Base-by-base conservation (phyloP, 2,113 vertebrate species). In the Psilopogon haemacephalus region DNA sequence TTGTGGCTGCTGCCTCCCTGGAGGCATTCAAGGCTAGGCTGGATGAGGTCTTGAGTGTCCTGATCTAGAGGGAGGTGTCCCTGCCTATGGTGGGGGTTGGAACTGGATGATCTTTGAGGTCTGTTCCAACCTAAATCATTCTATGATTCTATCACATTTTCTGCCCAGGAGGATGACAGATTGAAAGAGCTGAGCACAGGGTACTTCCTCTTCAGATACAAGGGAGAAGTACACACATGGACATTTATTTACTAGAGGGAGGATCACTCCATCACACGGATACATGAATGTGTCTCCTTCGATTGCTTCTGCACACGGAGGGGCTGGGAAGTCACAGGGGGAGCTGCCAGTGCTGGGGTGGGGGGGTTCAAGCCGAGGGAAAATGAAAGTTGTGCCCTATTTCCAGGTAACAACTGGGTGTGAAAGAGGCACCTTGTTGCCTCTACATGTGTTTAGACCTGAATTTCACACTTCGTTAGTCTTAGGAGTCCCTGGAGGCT, bases 141-240 rank as follows among this genome's bases (percentile, higher is more conserved):
- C n/a, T n/a, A n/a, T n/a, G n/a, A n/a, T n/a, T n/a, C n/a, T 76
- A 70, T 63, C 65, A 52, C 54, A 42, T 90, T 94, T 90, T 85
- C 70, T 88, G 86, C 83, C 50, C 76, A 89, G 82, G 93, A 91
- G 35, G 69, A 92, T 92, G 94, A 95, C 87, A 95, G 94, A 92
- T 93, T 59, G 79, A 70, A 89, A 95, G 70, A 85, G 54, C 63
- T 0, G 2, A 46, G 86, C 48, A 42, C 52, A 30, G 8, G 6
- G n/a, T 70, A 72, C 77, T 91, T 94, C 64, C 82, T 90, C 46
- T 55, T 81, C 87, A 87, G 80, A 85, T 68, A 71, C 69, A 84
- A 88, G 78, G 3, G 7, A 28, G 74, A 89, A 94, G 86, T 63
- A 84, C 77, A 55, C 73, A 48, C 9, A 15, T 6, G 5, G 86